A percentile compares a stretch with the other conserved stretches of the same genome.
Evolutionary conservation across 2,797 vertebrate species (phyloP).

Genomic region (Hydrocynus forskahlii): DNA sequence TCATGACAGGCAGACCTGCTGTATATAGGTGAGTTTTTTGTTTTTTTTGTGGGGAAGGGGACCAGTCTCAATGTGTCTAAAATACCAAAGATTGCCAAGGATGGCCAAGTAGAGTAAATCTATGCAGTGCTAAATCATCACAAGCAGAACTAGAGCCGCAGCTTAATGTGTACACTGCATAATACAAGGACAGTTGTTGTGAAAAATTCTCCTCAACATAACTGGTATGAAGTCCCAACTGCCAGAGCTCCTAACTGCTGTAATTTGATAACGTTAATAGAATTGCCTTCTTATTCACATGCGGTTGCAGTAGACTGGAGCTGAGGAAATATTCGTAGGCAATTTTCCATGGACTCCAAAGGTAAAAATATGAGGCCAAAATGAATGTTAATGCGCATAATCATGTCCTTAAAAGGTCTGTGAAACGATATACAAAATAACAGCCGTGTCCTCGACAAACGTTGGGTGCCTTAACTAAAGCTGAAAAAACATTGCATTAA

Average conservation of each 20-base stretch:
- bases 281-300: conserved; percentile 12
- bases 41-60: background rate
- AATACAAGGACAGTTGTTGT: background rate
- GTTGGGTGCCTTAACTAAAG: no score
- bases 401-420: background rate
- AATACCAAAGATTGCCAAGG: background rate
- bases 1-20: conserved; percentile 2
- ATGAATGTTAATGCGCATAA: conserved; percentile 28
- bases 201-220: background rate
- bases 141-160: no score
- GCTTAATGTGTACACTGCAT: no score
- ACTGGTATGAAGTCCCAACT: background rate
- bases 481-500: no score
- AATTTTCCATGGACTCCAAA: conserved; percentile 7
- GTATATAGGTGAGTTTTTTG: conserved; percentile 10
- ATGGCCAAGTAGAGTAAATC: background rate
- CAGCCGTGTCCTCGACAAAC: background rate
- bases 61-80: background rate
- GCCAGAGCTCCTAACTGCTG: background rate
- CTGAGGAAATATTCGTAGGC: conserved; percentile 8
- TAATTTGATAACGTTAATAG: background rate
- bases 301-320: conserved; percentile 6
- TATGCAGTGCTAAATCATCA: no score
- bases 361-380: background rate
- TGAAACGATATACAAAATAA: conserved; percentile 11